Conservation (phyloP, 2,113 vertebrate species). For the Brachyhypopomus occidentalis region DNA sequence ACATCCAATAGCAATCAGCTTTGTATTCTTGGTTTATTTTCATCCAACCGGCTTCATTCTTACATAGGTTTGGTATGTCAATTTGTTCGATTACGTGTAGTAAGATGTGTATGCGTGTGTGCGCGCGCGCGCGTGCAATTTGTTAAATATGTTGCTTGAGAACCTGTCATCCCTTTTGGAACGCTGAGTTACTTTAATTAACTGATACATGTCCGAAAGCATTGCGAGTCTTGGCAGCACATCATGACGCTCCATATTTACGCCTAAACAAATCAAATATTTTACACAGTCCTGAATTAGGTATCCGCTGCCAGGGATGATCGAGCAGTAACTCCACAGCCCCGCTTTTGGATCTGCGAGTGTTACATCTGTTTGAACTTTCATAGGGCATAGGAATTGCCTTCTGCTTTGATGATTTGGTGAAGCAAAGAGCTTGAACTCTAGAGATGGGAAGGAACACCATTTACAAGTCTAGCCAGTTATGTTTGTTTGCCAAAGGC, state of each 20-base stretch:
- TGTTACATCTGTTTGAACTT: no score
- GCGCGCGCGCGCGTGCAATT: not conserved
- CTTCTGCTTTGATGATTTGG: no score
- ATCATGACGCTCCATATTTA: not conserved
- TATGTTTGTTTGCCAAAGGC: not conserved
- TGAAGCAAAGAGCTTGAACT: no score
- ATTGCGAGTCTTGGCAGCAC: not conserved
- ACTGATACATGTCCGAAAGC: not conserved
- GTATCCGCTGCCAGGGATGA: not conserved
- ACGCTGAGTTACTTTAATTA: not conserved
- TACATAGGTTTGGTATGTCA: constrained; percentile 61
- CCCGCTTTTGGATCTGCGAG: no score
- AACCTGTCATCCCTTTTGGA: not conserved
- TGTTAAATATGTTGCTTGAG: not conserved
- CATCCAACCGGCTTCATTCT: constrained; percentile 67
- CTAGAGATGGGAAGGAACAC: no score
- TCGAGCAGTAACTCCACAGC: no score
- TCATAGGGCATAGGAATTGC: no score
- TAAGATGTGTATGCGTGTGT: not conserved
- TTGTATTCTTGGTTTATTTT: constrained; percentile 68
- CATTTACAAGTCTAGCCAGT: not conserved
- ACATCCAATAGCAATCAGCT: constrained; percentile 65
- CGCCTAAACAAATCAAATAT: constrained; percentile 27
- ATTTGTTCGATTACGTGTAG: constrained; percentile 18
- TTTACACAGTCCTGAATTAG: not conserved